These are phyloP conservation scores for Gnatocerus cornutus DNA, from an alignment of 2,888 invertebrate species.

Conservation along the genomic window DNA sequence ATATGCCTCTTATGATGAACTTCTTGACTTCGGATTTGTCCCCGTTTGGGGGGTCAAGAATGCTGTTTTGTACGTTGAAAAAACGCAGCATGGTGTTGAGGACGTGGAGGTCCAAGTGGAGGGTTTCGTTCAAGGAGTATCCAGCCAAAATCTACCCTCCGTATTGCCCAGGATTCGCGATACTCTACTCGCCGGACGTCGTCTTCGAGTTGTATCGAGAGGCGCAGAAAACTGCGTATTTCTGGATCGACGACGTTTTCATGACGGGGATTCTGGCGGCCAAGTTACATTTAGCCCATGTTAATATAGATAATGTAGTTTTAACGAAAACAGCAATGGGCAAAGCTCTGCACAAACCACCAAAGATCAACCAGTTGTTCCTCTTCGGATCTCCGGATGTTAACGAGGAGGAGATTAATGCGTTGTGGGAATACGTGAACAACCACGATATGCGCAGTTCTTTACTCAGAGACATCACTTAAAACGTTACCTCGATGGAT, in stretches of 20 bases:
- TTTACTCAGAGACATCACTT: conserved; percentile 39
- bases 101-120: conserved; percentile 83
- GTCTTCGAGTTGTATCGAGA: conserved; percentile 73
- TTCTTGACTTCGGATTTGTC: conserved; percentile 76
- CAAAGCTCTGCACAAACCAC: conserved; percentile 50
- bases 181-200: conserved; percentile 76
- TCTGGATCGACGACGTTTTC: conserved; percentile 85
- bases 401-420: conserved; percentile 70
- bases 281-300: conserved; percentile 74
- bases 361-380: conserved; percentile 67
- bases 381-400: conserved; percentile 75
- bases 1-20: conserved; percentile 76
- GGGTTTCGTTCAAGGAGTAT: conserved; percentile 81
- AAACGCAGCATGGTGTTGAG: conserved; percentile 64
- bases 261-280: conserved; percentile 78
- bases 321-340: conserved; percentile 50
- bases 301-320: conserved; percentile 65
- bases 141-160: conserved; percentile 78
- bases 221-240: conserved; percentile 76
- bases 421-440: conserved; percentile 72
- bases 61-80: conserved; percentile 78
- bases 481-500: conserved; percentile 33
- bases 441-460: conserved; percentile 58
- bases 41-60: conserved; percentile 75
- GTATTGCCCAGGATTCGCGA: conserved; percentile 83